These are phyloP conservation scores for Jacana jacana DNA, from an alignment of 2,113 vertebrate genomes.

Conservation along the genomic window DNA sequence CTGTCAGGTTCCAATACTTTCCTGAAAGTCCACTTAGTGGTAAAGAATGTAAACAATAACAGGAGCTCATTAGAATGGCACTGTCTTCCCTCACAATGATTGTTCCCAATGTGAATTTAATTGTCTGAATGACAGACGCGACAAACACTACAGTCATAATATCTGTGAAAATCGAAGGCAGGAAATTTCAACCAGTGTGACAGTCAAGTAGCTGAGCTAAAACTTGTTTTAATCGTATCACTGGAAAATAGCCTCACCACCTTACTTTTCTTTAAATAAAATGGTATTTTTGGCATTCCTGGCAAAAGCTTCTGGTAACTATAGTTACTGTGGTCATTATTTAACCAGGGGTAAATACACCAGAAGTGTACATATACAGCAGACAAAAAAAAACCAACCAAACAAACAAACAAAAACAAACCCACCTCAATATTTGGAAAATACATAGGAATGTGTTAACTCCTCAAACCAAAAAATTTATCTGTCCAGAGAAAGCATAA, in stretches of 20 bases:
- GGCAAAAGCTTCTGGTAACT: background rate
- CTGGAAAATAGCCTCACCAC: background rate
- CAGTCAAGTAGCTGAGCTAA: background rate
- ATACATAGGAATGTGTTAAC: background rate
- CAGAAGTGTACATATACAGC: background rate
- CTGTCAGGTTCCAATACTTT: background rate
- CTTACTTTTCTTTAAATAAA: background rate
- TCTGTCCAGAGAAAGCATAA: background rate
- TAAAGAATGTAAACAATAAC: slow-evolving; percentile 47
- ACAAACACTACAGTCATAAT: background rate
- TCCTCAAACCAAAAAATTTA: background rate
- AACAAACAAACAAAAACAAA: too few relatives aligned
- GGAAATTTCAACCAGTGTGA: background rate
- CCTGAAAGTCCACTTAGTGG: slow-evolving; percentile 2
- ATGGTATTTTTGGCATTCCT: background rate
- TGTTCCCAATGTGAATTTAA: slow-evolving; percentile 30
- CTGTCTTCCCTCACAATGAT: background rate
- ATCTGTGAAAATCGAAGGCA: background rate
- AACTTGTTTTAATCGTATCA: background rate
- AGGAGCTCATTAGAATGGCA: slow-evolving; percentile 46
- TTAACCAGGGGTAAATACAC: background rate
- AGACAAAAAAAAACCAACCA: background rate
- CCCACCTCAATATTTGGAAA: background rate
- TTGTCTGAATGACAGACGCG: background rate
- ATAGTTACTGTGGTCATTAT: background rate